Evolutionary conservation across 2,113 vertebrate genomes (phyloP).

Genomic region (Sander vitreus): DNA sequence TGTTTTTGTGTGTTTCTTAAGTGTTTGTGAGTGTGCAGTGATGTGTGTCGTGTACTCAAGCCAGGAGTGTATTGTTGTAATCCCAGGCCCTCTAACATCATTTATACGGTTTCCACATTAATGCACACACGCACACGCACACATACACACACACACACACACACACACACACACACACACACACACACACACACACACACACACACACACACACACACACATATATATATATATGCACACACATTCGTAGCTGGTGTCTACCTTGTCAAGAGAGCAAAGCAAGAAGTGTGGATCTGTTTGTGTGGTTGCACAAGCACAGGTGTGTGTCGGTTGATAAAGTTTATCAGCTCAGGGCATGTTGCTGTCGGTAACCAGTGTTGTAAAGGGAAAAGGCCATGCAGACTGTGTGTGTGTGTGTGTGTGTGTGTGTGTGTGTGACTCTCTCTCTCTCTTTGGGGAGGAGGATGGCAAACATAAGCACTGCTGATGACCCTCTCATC

Average conservation of each 20-base stretch:
- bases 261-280: slow-evolving; percentile 50
- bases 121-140: not conserved
- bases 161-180: not conserved
- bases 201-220: not conserved
- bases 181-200: not conserved
- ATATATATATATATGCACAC: not conserved
- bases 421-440: slow-evolving; percentile 5
- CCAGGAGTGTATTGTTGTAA: slow-evolving; percentile 68
- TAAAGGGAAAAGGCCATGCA: slow-evolving; percentile 67
- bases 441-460: not conserved
- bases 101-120: slow-evolving; percentile 50
- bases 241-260: slow-evolving; percentile 37
- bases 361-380: slow-evolving; percentile 61
- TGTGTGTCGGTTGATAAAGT: slow-evolving; percentile 77
- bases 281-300: slow-evolving; percentile 42
- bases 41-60: slow-evolving; percentile 64
- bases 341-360: slow-evolving; percentile 75
- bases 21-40: slow-evolving; percentile 58
- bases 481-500: slow-evolving; percentile 52
- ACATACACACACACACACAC: not conserved
- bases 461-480: slow-evolving; percentile 34
- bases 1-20: slow-evolving; percentile 33
- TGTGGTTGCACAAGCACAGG: slow-evolving; percentile 61
- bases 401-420: slow-evolving; percentile 32
- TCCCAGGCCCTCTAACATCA: slow-evolving; percentile 50